Evolutionary conservation across 2,888 invertebrate genomes (phyloP), one percentile per base, ranked within the genome.

Genomic region (Leistus spinibarbis): DNA sequence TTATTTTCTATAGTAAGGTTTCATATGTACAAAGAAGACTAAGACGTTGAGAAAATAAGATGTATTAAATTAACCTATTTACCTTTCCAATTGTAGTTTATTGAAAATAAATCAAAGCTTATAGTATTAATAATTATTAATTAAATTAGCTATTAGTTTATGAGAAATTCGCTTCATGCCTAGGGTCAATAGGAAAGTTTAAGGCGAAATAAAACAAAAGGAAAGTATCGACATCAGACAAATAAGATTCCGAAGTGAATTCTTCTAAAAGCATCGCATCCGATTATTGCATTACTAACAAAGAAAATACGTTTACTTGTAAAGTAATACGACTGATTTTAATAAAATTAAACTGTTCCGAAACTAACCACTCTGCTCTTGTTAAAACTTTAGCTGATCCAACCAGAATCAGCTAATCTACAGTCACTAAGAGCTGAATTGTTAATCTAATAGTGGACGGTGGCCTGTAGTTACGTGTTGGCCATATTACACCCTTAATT

Each of bases 341-440:
- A 73, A 73, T 73, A 53, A 53, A 62, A 73, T 73, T 40, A 73
- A 73, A 72, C 72, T 57, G 56, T 24, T 23, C 66, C 40, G 57
- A 66, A 66, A 73, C 67, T 67, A 73, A 67, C 73, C 73, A 73
- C 73, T 73, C 73, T 73, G 4, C 66, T 64, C 69, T 73, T 60
- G 73, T 73, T 73, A 67, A 67, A 73, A 67, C 22, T 73, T 67
- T 10, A 10, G 40, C 40, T 5, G 40, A 40, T 40, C 53, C n/a
- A 54, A 23, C 27, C 22, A 53, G 65, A 73, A 67, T 73, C 73
- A 66, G 65, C 65, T 71, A 64, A 60, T 71, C 65, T 65, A 57
- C 56, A 19, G 20, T 20, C 22, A 63, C 19, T 22, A 22, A 22
- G 19, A 9, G 66, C 40, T 60, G 73, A 54, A 64, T 67, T 73